Base-by-base conservation (phyloP, 2,888 invertebrate genomes). In the Erannis defoliaria region DNA sequence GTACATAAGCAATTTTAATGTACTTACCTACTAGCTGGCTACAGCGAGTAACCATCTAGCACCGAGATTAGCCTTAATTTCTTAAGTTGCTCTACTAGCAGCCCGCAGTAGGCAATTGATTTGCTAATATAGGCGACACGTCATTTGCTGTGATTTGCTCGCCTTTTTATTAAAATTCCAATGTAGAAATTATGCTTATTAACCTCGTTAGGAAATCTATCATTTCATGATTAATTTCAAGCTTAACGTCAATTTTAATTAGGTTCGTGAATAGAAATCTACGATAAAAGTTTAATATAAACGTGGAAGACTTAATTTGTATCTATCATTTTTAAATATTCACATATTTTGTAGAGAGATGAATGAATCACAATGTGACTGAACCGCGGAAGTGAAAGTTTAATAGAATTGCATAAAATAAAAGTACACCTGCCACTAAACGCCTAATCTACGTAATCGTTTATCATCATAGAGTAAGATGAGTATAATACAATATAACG, bases 301-400 rank as follows among this genome's bases (percentile, higher is more conserved):
- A 26, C 31, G 18, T 29, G 2, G n/a, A 46, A 12, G 18, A 18
- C 2, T 45, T 29, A 18, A 23, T 51, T 29, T 12, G 21, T 33
- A 31, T 40, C 16, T 3, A 35, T 50, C 33, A 35, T 61, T 66
- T 23, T 45, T 37, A 12, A 21, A 21, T 21, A 45, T 75, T 78
- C 73, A 72, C 35, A 35, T 45, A 35, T 45, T 55, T 54, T 23
- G 19, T 26, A 18, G 8, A 51, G 23, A 46, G 21, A 54, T 60
- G 60, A 60, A 78, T 71, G 74, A 49, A 48, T 57, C 42, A 48
- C 56, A 56, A 80, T 79, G 77, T 78, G 76, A 80, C 77, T 77
- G 81, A 84, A 80, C 76, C 76, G 78, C 78, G 77, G 78, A 84
- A 85, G 89, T 86, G 89, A 89, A 88, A 89, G 89, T 84, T 77